phyloP scores from a whole-genome alignment of 1,140 invertebrate species.

The Calephelis nemesis region DNA sequence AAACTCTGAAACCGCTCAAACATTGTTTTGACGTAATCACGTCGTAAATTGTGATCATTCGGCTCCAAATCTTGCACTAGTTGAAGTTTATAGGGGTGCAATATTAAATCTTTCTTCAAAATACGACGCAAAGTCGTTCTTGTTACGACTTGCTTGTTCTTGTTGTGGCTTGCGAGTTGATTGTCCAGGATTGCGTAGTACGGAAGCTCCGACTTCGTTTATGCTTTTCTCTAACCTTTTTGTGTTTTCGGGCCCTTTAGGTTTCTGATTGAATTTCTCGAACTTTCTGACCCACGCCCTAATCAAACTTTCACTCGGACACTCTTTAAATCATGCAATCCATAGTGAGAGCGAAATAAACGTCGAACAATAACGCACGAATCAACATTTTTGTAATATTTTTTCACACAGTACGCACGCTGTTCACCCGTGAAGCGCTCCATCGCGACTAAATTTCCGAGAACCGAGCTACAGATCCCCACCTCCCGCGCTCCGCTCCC shows the following conservation, averaged over 20 bases:
- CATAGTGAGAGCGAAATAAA: slow-evolving; percentile 25
- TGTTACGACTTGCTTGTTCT: neutral
- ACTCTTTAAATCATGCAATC: slow-evolving; percentile 28
- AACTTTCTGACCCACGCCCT: slow-evolving; percentile 5
- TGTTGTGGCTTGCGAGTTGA: slow-evolving; percentile 18
- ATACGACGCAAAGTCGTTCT: slow-evolving; percentile 22
- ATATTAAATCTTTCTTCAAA: slow-evolving; percentile 22
- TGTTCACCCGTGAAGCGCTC: slow-evolving; percentile 16
- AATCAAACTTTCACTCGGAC: slow-evolving; percentile 25
- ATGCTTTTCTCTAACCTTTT: neutral
- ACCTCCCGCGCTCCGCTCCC: too few species aligned
- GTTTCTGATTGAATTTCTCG: slow-evolving; percentile 16
- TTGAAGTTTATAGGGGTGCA: slow-evolving; percentile 34
- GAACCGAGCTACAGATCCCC: neutral
- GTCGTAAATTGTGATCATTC: slow-evolving; percentile 19
- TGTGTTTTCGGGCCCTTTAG: neutral
- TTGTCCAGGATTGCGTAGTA: neutral
- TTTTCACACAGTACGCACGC: slow-evolving; percentile 18
- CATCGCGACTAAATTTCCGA: slow-evolving; percentile 11
- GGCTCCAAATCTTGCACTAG: slow-evolving; percentile 32
- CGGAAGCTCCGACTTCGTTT: slow-evolving; percentile 12
- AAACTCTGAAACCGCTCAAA: slow-evolving; percentile 23
- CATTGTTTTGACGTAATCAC: slow-evolving; percentile 23
- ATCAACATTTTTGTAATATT: slow-evolving; percentile 5
- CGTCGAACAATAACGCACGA: slow-evolving; percentile 24